Percentiles rank a stretch among this genome's conserved stretches.
phyloP scores from a whole-genome alignment of 2,797 vertebrate species.

The Crenuchus spilurus region DNA sequence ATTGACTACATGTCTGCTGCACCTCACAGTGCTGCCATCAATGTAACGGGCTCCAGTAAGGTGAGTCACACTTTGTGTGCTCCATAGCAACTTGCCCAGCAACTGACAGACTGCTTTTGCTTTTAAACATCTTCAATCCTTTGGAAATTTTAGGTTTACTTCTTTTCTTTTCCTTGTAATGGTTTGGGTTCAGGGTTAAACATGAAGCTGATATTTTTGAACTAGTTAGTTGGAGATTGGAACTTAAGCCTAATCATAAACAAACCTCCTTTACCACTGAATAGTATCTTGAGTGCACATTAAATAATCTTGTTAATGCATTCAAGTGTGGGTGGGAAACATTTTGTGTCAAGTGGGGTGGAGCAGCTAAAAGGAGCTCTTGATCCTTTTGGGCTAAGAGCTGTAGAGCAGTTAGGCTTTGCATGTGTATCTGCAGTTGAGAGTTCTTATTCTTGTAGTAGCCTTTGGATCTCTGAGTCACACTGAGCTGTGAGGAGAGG shows the following conservation, averaged over 20 bases:
- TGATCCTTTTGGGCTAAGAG: conserved; percentile 13
- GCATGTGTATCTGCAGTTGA: conserved; percentile 5
- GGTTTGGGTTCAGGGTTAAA: not conserved
- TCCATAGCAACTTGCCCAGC: not conserved
- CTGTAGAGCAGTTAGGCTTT: conserved; percentile 1
- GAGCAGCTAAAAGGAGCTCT: conserved; percentile 7
- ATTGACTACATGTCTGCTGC: conserved; percentile 76
- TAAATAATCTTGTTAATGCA: not conserved
- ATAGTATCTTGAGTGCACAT: conserved; percentile 3
- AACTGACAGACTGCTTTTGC: not conserved
- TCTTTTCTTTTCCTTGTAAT: not conserved
- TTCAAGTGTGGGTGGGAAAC: not conserved
- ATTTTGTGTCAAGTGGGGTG: conserved; percentile 9
- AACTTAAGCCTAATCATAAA: not conserved
- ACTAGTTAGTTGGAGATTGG: not conserved
- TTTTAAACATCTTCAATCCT: not conserved
- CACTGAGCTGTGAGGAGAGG: not conserved
- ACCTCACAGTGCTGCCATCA: conserved; percentile 86
- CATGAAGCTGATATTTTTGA: not conserved
- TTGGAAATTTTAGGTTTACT: not conserved
- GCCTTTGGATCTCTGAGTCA: not conserved
- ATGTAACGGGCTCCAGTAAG: conserved; percentile 77
- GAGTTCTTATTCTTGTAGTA: not conserved
- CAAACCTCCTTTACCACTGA: conserved; percentile 1
- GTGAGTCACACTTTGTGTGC: conserved; percentile 63